Conservation (phyloP, 2,113 vertebrate species). For the Odocoileus hemionus region DNA sequence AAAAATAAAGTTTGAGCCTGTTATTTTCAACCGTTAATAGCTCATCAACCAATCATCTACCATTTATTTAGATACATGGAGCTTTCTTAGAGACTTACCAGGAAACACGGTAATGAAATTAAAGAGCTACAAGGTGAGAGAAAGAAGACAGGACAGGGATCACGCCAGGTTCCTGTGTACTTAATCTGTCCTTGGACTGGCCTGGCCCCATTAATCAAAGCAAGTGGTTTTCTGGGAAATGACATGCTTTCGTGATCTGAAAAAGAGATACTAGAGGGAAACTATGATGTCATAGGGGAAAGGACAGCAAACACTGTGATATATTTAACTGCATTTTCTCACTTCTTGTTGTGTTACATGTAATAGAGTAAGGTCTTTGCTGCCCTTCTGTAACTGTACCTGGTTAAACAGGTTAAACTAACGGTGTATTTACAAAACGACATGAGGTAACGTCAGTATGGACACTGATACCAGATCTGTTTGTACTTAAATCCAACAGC, state of each 20-base stretch:
- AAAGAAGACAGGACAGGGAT: not conserved
- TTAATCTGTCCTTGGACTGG: slow-evolving; percentile 41
- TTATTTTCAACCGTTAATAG: not conserved
- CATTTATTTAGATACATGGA: not conserved
- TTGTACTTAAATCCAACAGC: not conserved
- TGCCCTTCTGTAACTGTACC: not conserved
- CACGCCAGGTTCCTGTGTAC: not conserved
- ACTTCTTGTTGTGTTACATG: not conserved
- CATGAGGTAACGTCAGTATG: not conserved
- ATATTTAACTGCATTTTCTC: not conserved
- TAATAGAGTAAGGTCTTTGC: not conserved
- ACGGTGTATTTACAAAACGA: not conserved
- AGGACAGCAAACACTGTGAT: not conserved
- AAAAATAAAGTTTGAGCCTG: not conserved
- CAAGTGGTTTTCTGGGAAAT: slow-evolving; percentile 44
- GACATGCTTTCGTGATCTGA: slow-evolving; percentile 20
- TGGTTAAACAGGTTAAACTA: slow-evolving; percentile 53
- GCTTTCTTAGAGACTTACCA: not conserved
- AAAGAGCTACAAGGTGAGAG: not conserved
- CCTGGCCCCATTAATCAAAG: slow-evolving; percentile 41
- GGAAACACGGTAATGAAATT: slow-evolving; percentile 21
- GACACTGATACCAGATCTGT: not conserved
- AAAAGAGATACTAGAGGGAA: slow-evolving; percentile 44
- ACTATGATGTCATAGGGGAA: not conserved
- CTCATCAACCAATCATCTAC: not conserved